Base-by-base conservation (phyloP, 2,797 vertebrate species). In the Otolemur crassicaudatus region DNA sequence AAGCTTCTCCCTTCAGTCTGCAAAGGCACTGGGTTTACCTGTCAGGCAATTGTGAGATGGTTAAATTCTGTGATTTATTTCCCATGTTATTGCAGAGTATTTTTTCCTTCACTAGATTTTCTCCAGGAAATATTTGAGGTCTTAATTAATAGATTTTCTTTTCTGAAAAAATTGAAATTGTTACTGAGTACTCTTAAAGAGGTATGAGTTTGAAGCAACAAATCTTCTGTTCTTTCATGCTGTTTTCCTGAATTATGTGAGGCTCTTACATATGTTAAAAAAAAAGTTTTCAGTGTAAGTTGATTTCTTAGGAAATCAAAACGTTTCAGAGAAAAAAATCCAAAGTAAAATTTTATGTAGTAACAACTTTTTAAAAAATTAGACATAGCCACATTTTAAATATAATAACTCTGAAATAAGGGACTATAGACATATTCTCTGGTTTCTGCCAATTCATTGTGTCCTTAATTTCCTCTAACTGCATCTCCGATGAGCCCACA, bases 401-500 rank as follows among this genome's bases (percentile, higher is more conserved):
- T 97, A 94, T 43, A 94, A 83, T 91, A 83, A 75, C 40, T 94
- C 60, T 88, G 91, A 94, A 98, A 95, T 79, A 87, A 87, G 85
- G 73, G 19, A 91, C 91, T 96, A 56, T 19, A 60, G 96, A 96
- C 76, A 53, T 96, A 97, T 90, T 94, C 81, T 96, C 93, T 96
- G 60, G 77, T 73, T 97, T 98, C 94, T 97, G 98, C 94, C 87
- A 63, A 81, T 97, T 90, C 89, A 94, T 67, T 93, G 90, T 96
- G 89, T 97, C 94, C 97, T 97, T 98, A 98, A 98, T 98, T 98
- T 95, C 92, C 96, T 97, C 97, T 95, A 94, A 94, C 82, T 96
- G 93, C 94, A 65, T 95, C 97, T 96, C 97, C 70, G 43, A 91
- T 96, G 96, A 97, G 93, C 72, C 97, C 92, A 96, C 95, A 98